Conservation (phyloP, 2,113 vertebrate species). For the Chitala chitala region DNA sequence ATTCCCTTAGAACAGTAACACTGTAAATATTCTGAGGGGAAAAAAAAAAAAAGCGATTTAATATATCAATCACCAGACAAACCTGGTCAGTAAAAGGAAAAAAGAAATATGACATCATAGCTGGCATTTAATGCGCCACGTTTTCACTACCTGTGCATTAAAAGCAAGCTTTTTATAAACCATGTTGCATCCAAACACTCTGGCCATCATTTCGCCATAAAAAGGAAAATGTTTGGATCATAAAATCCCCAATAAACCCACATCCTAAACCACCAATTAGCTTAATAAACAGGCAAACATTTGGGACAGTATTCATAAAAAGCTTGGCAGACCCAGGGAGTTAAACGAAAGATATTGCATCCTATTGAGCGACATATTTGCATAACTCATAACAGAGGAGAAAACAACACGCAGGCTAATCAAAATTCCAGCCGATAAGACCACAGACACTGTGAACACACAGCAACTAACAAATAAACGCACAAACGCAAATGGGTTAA, state of each 20-base stretch:
- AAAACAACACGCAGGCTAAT: neutral
- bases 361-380: neutral
- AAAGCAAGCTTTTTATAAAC: conserved; percentile 5
- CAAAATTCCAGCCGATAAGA: neutral
- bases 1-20: neutral
- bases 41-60: neutral
- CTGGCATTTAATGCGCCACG: neutral
- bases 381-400: neutral
- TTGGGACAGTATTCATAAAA: conserved; percentile 45
- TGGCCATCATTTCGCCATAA: conserved; percentile 47
- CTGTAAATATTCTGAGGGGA: conserved; percentile 13
- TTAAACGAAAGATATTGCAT: neutral
- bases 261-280: conserved; percentile 55
- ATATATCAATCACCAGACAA: neutral
- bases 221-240: conserved; percentile 44
- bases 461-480: too few species aligned
- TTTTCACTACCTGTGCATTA: conserved; percentile 32
- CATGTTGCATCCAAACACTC: conserved; percentile 37
- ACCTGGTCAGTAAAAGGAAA: conserved; percentile 13
- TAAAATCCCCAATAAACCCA: conserved; percentile 61
- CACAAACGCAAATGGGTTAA: neutral
- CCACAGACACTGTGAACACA: neutral
- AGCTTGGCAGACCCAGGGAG: conserved; percentile 34
- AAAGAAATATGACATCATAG: conserved; percentile 21
- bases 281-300: conserved; percentile 44